These are phyloP conservation scores for Diploscapter pachys DNA, from an alignment of 1,140 invertebrate species.

Conservation along the genomic window DNA sequence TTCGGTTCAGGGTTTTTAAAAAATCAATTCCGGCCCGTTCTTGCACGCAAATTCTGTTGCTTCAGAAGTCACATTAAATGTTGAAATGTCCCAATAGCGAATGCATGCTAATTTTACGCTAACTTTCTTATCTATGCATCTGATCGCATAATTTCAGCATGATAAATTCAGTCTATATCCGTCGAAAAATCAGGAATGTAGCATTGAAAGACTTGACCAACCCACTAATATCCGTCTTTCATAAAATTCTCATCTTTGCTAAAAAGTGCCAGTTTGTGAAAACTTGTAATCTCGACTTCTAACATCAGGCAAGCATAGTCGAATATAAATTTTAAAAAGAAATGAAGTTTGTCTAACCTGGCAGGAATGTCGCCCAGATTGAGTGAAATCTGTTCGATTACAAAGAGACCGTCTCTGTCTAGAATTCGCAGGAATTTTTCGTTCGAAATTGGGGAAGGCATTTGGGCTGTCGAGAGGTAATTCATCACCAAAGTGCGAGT, in stretches of 20 bases:
- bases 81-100: no score
- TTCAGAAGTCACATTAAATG: no score
- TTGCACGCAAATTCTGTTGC: no score
- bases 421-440: conserved; percentile 50
- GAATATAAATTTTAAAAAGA: neutral
- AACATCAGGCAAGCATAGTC: neutral
- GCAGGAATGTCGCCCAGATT: conserved; percentile 56
- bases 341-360: conserved; percentile 37
- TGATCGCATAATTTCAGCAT: no score
- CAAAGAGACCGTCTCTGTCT: conserved; percentile 52
- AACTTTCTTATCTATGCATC: no score
- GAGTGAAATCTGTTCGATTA: conserved; percentile 54
- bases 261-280: neutral
- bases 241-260: neutral
- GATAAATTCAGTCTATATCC: no score
- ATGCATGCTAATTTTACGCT: no score
- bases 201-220: neutral
- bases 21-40: no score
- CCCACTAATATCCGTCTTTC: neutral
- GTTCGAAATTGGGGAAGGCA: conserved; percentile 5
- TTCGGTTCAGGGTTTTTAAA: no score
- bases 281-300: neutral
- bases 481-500: conserved; percentile 9
- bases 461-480: conserved; percentile 17
- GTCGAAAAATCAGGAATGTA: neutral